Percentiles rank a stretch among this genome's conserved stretches.
Conservation (phyloP, 1,140 invertebrate species). For the Hypsibius dujardini region DNA sequence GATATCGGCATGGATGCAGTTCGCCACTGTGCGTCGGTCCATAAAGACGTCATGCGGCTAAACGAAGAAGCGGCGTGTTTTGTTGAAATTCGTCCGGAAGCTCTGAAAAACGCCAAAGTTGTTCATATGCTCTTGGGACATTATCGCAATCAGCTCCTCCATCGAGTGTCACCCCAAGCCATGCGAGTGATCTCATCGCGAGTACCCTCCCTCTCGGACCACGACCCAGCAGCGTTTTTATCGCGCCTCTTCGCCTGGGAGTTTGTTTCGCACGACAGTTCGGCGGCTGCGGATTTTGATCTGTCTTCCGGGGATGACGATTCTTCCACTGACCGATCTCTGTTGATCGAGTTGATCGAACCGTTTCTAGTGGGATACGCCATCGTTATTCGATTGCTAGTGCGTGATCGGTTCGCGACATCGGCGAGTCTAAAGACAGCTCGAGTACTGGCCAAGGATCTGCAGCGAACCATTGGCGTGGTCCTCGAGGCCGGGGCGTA, state of each 20-base stretch:
- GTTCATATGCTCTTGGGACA: neutral
- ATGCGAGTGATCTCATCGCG: neutral
- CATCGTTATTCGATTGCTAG: neutral
- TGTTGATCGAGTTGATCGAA: neutral
- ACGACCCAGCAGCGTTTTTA: neutral
- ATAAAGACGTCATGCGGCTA: neutral
- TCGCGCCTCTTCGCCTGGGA: neutral
- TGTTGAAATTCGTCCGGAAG: neutral
- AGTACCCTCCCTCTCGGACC: neutral
- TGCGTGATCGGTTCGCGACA: neutral
- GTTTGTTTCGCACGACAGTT: neutral
- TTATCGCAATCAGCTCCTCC: neutral
- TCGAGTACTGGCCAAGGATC: neutral
- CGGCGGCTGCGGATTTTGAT: too few species aligned
- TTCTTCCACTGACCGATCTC: too few species aligned
- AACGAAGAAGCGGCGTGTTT: neutral
- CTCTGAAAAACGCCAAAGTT: neutral
- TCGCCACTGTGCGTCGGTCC: neutral
- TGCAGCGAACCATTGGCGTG: neutral
- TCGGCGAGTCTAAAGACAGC: neutral
- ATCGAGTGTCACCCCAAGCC: neutral
- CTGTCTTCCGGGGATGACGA: too few species aligned
- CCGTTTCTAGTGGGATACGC: slow-evolving; percentile 7
- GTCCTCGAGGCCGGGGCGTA: neutral
- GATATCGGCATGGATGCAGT: neutral